These are phyloP conservation scores for Hystrix brachyura DNA, from an alignment of 2,113 vertebrate species.

Conservation along the genomic window DNA sequence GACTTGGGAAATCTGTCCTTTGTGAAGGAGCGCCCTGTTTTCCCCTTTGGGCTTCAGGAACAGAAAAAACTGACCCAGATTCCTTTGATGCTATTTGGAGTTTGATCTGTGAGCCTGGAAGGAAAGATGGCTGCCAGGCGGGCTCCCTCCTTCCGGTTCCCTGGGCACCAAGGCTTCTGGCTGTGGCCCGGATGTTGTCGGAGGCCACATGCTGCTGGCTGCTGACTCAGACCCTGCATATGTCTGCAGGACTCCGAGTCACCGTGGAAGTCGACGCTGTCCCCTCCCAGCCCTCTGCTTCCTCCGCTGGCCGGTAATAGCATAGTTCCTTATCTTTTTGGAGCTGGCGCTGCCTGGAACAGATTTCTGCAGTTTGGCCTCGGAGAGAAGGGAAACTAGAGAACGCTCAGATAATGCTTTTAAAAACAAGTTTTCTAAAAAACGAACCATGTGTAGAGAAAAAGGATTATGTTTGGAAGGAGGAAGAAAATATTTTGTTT, in stretches of 20 bases:
- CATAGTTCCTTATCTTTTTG: conserved; percentile 75
- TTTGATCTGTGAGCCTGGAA: neutral
- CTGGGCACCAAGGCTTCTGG: accelerated
- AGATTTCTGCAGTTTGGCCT: conserved; percentile 53
- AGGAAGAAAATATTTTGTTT: conserved; percentile 7
- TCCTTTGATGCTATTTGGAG: neutral
- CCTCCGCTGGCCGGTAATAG: neutral
- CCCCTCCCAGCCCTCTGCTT: neutral
- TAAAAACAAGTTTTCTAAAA: neutral
- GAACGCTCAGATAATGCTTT: conserved; percentile 63
- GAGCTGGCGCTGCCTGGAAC: conserved; percentile 69
- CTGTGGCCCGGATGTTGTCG: neutral
- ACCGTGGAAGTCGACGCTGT: neutral
- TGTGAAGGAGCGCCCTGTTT: neutral
- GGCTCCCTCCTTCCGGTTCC: neutral
- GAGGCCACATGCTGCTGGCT: neutral
- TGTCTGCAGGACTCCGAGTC: neutral
- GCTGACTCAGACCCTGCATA: neutral
- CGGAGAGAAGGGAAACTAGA: conserved; percentile 66
- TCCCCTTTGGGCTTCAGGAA: neutral
- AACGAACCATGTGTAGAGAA: conserved; percentile 42
- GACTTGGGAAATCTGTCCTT: neutral
- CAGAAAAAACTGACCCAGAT: neutral
- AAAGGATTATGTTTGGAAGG: conserved; percentile 44
- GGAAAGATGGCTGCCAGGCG: neutral